Percentiles rank a stretch among this genome's conserved stretches.
Evolutionary conservation across 2,797 vertebrate genomes (phyloP).

Genomic region (Eulemur albifrons): DNA sequence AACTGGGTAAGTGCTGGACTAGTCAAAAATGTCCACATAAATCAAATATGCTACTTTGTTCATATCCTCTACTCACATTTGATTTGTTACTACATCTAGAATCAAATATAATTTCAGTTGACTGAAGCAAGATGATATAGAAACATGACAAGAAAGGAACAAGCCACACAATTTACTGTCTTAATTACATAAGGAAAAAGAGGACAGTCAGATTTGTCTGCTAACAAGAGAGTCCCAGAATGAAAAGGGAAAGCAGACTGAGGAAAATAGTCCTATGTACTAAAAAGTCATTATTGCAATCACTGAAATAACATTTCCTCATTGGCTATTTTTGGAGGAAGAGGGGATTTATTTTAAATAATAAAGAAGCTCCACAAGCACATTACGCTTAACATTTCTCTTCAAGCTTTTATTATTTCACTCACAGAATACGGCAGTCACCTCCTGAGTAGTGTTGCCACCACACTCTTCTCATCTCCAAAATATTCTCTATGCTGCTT

Average conservation of each 20-base stretch:
- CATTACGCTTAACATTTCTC: not conserved
- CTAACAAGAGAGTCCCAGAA: not conserved
- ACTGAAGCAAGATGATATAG: not conserved
- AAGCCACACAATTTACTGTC: not conserved
- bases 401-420: not conserved
- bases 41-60: not conserved
- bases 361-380: not conserved
- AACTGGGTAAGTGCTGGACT: not conserved
- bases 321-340: not conserved
- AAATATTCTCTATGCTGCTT: not conserved
- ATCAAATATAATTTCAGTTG: not conserved
- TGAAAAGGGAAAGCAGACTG: not conserved
- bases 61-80: not conserved
- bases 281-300: not conserved
- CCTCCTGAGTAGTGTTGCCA: not conserved
- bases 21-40: not conserved
- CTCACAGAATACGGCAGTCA: not conserved
- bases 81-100: not conserved
- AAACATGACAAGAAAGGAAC: not conserved
- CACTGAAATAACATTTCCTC: not conserved
- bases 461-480: not conserved
- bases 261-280: not conserved
- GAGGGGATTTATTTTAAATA: not conserved
- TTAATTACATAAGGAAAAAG: not conserved
- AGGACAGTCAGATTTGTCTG: not conserved